Conservation (phyloP, 2,888 invertebrate genomes). For the Aplocera efformata region DNA sequence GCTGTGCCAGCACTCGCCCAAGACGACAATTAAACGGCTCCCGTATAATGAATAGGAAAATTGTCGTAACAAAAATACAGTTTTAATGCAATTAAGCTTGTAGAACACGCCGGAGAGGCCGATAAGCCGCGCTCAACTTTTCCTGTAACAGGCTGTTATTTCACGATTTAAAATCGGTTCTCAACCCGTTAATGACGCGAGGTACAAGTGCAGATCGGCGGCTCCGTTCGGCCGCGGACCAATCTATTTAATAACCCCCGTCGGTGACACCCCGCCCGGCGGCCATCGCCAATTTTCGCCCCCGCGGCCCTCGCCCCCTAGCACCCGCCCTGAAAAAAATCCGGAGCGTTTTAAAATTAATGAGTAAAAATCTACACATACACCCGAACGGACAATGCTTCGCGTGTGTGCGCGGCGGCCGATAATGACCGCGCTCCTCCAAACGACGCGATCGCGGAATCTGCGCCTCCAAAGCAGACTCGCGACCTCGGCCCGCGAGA, state of each 20-base stretch:
- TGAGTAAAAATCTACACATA: conserved; percentile 81
- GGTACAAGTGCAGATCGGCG: conserved; percentile 80
- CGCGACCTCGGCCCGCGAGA: conserved; percentile 16
- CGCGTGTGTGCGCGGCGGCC: conserved; percentile 61
- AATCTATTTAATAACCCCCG: conserved; percentile 82
- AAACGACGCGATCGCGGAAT: conserved; percentile 42
- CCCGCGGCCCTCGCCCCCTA: conserved; percentile 62
- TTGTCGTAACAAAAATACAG: conserved; percentile 51
- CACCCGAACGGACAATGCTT: conserved; percentile 63
- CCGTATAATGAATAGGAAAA: conserved; percentile 43
- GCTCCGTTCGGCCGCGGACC: conserved; percentile 81
- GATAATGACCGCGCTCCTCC: conserved; percentile 67
- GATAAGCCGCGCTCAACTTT: conserved; percentile 77
- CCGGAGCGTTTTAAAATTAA: conserved; percentile 82
- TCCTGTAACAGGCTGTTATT: conserved; percentile 80
- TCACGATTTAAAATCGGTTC: conserved; percentile 79
- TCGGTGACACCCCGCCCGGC: conserved; percentile 79
- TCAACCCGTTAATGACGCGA: conserved; percentile 80
- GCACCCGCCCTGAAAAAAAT: conserved; percentile 80
- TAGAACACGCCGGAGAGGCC: conserved; percentile 62
- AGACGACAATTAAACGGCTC: conserved; percentile 21
- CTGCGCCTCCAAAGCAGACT: conserved; percentile 21
- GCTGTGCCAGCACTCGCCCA: conserved; percentile 9
- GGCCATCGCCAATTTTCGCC: conserved; percentile 79
- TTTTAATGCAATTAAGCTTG: conserved; percentile 73